These are phyloP conservation scores for Caenorhabditis latens DNA, from an alignment of 1,140 invertebrate species.

Conservation along the genomic window DNA sequence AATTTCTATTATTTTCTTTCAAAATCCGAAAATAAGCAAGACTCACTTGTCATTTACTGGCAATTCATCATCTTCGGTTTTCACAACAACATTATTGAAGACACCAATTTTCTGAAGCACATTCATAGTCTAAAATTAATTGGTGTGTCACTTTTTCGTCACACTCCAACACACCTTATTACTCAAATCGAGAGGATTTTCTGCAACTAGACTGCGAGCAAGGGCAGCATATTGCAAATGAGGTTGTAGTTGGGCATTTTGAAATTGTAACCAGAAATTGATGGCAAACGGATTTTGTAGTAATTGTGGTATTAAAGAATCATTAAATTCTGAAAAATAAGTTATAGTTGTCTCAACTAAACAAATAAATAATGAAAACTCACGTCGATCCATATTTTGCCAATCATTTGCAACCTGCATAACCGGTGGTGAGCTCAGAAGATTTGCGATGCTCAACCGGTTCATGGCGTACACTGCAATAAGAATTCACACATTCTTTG, in stretches of 20 bases:
- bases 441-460: constrained; percentile 23
- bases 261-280: constrained; percentile 43
- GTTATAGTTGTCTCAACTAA: too few species aligned
- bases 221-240: constrained; percentile 30
- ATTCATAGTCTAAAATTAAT: constrained; percentile 52
- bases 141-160: neutral
- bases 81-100: neutral
- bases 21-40: too few species aligned
- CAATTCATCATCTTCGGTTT: constrained; percentile 32
- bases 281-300: constrained; percentile 28
- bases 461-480: constrained; percentile 36
- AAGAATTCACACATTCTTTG: constrained; percentile 10
- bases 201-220: constrained; percentile 8
- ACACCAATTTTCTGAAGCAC: constrained; percentile 35
- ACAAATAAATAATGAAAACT: neutral
- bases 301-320: constrained; percentile 1
- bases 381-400: constrained; percentile 14
- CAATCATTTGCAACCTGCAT: constrained; percentile 8
- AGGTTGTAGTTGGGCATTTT: constrained; percentile 33
- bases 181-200: constrained; percentile 49
- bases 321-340: neutral
- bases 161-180: constrained; percentile 36
- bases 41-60: neutral
- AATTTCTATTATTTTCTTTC: too few species aligned
- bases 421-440: neutral